Base-by-base conservation (phyloP, 2,888 invertebrate species). In the Danaus chrysippus region DNA sequence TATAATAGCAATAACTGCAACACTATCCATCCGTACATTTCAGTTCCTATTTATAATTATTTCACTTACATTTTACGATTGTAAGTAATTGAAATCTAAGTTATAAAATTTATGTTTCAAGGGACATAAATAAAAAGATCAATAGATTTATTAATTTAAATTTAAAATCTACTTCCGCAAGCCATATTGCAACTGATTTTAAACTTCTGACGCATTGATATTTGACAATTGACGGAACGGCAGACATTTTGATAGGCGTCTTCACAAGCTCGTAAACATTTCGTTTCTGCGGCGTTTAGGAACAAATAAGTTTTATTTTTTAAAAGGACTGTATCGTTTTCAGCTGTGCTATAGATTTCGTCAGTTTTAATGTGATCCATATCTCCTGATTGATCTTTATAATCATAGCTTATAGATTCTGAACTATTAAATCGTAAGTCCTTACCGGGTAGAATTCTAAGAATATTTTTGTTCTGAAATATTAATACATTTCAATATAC, bases 261-360 rank as follows among this genome's bases (percentile, higher is more conserved):
- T 3, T 59, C 59, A 54, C 84, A 84, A 0, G 82, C 79, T 23
- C 65, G 72, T 6, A 3, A 62, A 54, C 85, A 85, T 56, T 56
- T 66, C 1, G 57, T 2, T 42, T 57, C 59, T 10, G 56, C 57
- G 5, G 54, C 44, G 1, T 34, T 49, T 42, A 44, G 34, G 13
- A 42, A 11, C 46, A 13, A n/a, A 19, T 52, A 46, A 2, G 8
- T 42, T 54, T 1, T 57, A 49, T 11, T 10, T 55, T 34, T 17
- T 10, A 42, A 17, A 53, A 34, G 42, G 49, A 15, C 58, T 44
- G n/a, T 57, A 10, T 15, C 15, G 49, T 49, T 49, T 49, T 49
- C 49, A 49, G 17, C 46, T 9, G 62, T 58, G 44, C 62, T 62
- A 1, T 62, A 1, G 10, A 65, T 34, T 59, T 65, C 65, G 11